Evolutionary conservation across 2,888 invertebrate species (phyloP), one percentile per base, ranked within the genome.

Genomic region (Chloroclystis v-ata): DNA sequence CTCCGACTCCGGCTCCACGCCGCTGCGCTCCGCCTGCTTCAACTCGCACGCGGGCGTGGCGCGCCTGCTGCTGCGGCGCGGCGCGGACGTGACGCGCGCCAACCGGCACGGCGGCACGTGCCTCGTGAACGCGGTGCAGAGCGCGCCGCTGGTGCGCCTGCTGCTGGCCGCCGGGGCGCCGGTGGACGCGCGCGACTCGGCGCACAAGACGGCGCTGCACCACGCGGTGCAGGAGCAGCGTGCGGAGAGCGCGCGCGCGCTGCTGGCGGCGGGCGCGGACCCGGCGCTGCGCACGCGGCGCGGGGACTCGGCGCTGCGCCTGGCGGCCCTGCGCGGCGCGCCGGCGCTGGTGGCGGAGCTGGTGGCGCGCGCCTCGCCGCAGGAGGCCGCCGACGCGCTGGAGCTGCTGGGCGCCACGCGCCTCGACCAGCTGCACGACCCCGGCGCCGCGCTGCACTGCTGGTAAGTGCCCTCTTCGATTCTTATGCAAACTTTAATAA

Each of bases 71-170:
- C 92, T 94, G 38, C 89, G 91, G 69, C 91, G 93, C 72, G 95
- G 95, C 52, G 95, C 95, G n/a, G 93, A 95, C 78, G 92, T 96
- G 59, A 91, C 92, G 62, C 91, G 91, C 60, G 91, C 97, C 4
- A 97, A 97, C 82, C 94, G 94, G 75, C 95, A 95, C 81, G 97
- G 97, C 47, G 97, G 97, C 49, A 97, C 97, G 1, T 97, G 97
- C 78, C 89, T 97, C 54, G 97, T 97, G 64, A 97, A 97, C 83
- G 94, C 96, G 1, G 96, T 97, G 56, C 97, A 97, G 85, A 95
- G 94, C 63, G 92, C 92, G 49, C 90, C 91, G 47, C 89, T 97
- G 38, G 97, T 96, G 77, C 90, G 91, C 49, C 95, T 92, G 80
- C 89, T 97, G 55, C 90, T 97, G 48, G 81, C 90, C 61, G 92